Evolutionary conservation across 2,888 invertebrate genomes (phyloP).

Genomic region (Acanthosoma haemorrhoidale): DNA sequence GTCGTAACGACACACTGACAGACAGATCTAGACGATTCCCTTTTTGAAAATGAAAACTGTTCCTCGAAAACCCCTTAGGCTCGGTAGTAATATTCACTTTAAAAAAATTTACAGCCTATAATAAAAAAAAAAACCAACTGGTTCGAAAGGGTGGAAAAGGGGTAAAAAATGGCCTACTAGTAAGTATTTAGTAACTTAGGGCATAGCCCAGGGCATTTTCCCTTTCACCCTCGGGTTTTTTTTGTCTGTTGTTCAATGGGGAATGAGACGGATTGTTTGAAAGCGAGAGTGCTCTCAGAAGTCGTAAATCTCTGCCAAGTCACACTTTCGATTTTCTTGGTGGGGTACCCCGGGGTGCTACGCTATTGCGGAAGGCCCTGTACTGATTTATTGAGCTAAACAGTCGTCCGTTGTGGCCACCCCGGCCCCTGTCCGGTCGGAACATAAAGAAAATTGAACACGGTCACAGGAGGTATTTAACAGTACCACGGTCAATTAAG

Average conservation of each 20-base stretch:
- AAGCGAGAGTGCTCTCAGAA: background rate
- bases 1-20: no score
- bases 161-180: background rate
- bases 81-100: no score
- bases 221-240: constrained; percentile 7
- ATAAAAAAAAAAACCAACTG: background rate
- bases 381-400: background rate
- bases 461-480: no score
- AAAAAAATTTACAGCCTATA: no score
- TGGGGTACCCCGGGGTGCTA: background rate
- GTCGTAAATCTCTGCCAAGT: background rate
- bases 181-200: background rate
- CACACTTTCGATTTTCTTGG: constrained; percentile 4
- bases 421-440: no score
- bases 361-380: background rate
- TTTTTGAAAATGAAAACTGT: no score
- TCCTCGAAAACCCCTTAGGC: no score
- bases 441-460: no score
- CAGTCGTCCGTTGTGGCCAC: no score
- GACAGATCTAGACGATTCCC: no score
- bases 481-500: no score
- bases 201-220: constrained; percentile 3
- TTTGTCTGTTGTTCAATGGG: no score
- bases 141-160: background rate
- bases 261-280: background rate